Base-by-base conservation (phyloP, 2,888 invertebrate species). In the Quadroppia sp. region DNA sequence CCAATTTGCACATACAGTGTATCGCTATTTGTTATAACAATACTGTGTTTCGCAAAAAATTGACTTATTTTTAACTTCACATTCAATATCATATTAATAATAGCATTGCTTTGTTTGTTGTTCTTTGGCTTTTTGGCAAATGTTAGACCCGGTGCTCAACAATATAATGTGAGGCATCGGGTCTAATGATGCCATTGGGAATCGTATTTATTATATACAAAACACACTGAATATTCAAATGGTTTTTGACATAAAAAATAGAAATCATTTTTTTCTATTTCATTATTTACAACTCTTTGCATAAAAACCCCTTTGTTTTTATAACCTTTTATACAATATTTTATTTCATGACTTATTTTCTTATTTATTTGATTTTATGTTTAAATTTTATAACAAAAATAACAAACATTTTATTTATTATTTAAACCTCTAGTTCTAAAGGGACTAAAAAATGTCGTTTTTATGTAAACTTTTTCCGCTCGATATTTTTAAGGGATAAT, bases 121-220 rank as follows among this genome's bases (percentile, higher is more conserved):
- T 53, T 3, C 17, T 4, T 23, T 20, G 2, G 28, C 9, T 23
- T 53, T 13, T 53, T 17, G 50, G 36, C 36, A 36, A 4, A 50
- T 50, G 50, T 25, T 53, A 53, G 1, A 25, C 17, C 53, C 17
- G 53, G 23, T 20, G 1, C 45, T 45, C 23, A 20, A 20, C 9
- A 7, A 2, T 3, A 17, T 17, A 13, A 30, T 17, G 30, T 28
- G 30, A 30, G 30, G 30, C 30, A 59, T 28, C 30, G 2, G 45
- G 15, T 6, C 59, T 59, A 59, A 59, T 59, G 59, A 59, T 59
- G 11, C 59, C 59, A 9, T 32, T 59, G 59, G 59, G 59, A 59
- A 59, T 59, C 30, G 59, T 28, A 59, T 53, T 53, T 53, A 53
- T 53, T 23, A 53, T 53, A n/a, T n/a, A n/a, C n/a, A n/a, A n/a